Percentiles rank a stretch among this genome's conserved stretches.
phyloP scores from a whole-genome alignment of 2,113 vertebrate genomes.

The Notechis scutatus region DNA sequence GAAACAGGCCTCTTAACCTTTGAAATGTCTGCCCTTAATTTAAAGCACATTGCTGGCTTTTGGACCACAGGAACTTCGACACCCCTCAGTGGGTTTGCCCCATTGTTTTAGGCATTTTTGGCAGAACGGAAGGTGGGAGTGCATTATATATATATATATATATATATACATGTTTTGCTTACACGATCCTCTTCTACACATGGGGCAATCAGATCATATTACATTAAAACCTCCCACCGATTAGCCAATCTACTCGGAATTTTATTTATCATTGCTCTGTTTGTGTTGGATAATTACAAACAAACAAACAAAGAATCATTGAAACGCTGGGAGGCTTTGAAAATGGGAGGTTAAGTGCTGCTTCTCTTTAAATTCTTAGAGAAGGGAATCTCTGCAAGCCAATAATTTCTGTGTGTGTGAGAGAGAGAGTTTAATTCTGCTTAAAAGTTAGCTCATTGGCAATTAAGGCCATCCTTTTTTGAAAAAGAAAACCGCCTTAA shows the following conservation, averaged over 20 bases:
- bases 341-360: conserved; percentile 18
- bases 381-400: conserved; percentile 27
- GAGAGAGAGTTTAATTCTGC: not conserved
- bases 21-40: conserved; percentile 53
- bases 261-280: conserved; percentile 33
- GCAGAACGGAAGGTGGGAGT: conserved; percentile 41
- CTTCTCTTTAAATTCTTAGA: conserved; percentile 16
- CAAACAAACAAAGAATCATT: conserved; percentile 8
- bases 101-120: conserved; percentile 36
- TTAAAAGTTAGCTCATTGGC: conserved; percentile 29
- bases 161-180: not conserved
- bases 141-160: not conserved
- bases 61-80: conserved; percentile 46
- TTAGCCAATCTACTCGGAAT: conserved; percentile 21
- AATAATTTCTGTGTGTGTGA: not conserved
- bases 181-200: conserved; percentile 25
- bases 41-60: conserved; percentile 51
- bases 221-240: not conserved
- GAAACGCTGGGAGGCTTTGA: not conserved
- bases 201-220: conserved; percentile 28
- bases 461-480: conserved; percentile 12
- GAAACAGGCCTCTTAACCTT: conserved; percentile 48
- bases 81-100: conserved; percentile 19
- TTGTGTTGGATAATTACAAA: conserved; percentile 29
- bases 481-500: conserved; percentile 5